These are phyloP conservation scores for Pteropus alecto DNA, from an alignment of 2,113 vertebrate genomes.

Conservation along the genomic window DNA sequence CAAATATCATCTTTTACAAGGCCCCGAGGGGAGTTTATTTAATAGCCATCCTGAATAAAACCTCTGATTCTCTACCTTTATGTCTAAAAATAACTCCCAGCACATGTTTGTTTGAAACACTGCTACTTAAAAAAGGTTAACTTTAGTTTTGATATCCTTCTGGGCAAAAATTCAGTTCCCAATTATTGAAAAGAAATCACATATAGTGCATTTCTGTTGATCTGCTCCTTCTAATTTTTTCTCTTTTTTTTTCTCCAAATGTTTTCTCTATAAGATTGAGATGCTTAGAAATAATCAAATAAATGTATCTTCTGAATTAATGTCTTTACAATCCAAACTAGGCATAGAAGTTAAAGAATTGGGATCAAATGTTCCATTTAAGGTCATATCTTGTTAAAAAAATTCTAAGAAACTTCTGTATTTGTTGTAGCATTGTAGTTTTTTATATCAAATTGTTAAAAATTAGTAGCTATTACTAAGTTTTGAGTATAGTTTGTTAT, in stretches of 20 bases:
- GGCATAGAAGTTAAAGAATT: neutral
- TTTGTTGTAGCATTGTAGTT: neutral
- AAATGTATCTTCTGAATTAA: neutral
- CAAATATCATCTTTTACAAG: slow-evolving; percentile 68
- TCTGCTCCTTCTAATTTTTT: slow-evolving; percentile 5
- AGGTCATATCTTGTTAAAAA: neutral
- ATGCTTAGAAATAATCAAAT: neutral
- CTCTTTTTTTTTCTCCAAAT: neutral
- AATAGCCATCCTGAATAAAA: slow-evolving; percentile 64
- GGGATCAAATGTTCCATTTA: neutral
- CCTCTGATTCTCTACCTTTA: slow-evolving; percentile 47
- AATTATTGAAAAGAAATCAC: slow-evolving; percentile 16
- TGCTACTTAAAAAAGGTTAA: slow-evolving; percentile 46
- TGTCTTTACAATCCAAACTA: neutral
- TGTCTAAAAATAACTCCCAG: slow-evolving; percentile 59
- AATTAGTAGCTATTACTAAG: neutral
- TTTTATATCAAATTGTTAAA: neutral
- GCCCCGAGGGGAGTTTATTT: slow-evolving; percentile 58
- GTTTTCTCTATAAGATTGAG: neutral
- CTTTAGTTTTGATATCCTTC: slow-evolving; percentile 25
- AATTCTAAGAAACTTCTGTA: neutral
- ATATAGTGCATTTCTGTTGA: neutral
- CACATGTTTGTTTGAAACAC: slow-evolving; percentile 66
- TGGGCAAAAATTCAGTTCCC: neutral
- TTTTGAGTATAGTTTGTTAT: neutral